Evolutionary conservation across 35 echinoderm and acorn worm genomes (phyloP), one percentile per base, ranked within the genome.

Genomic region (Acanthaster planci): DNA sequence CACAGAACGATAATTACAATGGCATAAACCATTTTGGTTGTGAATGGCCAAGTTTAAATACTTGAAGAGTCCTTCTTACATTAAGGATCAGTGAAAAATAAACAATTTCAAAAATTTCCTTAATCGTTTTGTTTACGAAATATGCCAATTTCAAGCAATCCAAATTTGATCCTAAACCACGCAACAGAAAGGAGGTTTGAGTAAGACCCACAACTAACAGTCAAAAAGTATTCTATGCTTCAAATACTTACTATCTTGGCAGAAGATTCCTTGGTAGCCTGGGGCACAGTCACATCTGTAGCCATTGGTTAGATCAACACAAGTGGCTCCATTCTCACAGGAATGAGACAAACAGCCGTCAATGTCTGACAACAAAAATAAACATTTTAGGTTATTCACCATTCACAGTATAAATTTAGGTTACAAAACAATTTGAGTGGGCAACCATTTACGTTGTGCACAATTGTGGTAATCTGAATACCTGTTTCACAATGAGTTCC

Each of bases 301-400:
- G 21, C 81, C 51, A 85, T 44, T 31, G 8, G 60, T 44, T 26
- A 77, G 39, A 9, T 90, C 82, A 36, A 78, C 35, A 67, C 88
- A 90, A 23, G 88, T 89, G 3, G 87, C 87, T 51, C 67, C 87
- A 89, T 89, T 89, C 78, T 83, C 42, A 68, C 86, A 88, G 15
- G 86, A 77, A 82, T 88, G 39, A 56, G 29, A 56, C n/a, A 23
- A n/a, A 81, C 86, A 88, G 21, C 78, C 78, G 8, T 58, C 42
- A 79, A 87, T 87, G 76, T 87, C 85, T 79, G 27, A 40, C 18
- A 8, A 8, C 60, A 60, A 60, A 55, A 58, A 21, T 7, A 40
- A 1, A 40, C n/a, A n/a, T n/a, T n/a, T n/a, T n/a, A n/a, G n/a
- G n/a, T n/a, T n/a, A n/a, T n/a, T n/a, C 88, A 5, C 81, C 80